Conservation (phyloP, 2,797 vertebrate genomes). For the Scyliorhinus canicula region DNA sequence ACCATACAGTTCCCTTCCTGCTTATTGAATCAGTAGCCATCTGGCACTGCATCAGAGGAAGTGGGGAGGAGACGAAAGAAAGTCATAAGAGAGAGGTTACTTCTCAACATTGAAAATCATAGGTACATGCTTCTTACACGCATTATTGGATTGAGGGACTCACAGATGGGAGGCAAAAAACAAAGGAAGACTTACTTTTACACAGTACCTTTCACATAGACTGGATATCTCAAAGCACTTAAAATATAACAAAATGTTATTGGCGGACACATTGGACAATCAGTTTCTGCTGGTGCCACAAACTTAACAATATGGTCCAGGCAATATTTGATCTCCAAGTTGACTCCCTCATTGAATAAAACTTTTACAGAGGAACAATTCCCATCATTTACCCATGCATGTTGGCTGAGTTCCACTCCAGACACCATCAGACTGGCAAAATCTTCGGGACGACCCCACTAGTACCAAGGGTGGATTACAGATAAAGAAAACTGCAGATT, state of each 20-base stretch:
- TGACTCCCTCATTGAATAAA: background rate
- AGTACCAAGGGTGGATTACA: slow-evolving; percentile 77
- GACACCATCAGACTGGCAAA: slow-evolving; percentile 88
- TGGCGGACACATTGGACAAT: background rate
- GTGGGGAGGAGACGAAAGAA: too few relatives aligned
- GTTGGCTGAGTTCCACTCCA: slow-evolving; percentile 96
- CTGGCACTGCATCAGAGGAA: background rate
- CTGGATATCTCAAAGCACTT: background rate
- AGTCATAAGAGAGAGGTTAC: background rate
- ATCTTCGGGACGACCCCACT: slow-evolving; percentile 81
- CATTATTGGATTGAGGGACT: background rate
- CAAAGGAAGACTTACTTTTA: background rate
- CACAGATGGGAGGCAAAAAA: background rate
- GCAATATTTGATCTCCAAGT: background rate
- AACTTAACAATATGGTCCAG: background rate
- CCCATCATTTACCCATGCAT: slow-evolving; percentile 75
- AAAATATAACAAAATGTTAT: background rate
- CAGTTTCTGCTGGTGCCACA: background rate
- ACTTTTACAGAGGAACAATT: background rate
- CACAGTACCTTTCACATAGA: background rate
- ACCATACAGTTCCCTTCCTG: background rate
- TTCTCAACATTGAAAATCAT: background rate
- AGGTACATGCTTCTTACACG: background rate
- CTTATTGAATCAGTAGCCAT: background rate
- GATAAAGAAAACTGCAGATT: slow-evolving; percentile 86